phyloP scores from a whole-genome alignment of 2,888 invertebrate genomes.

The Polyploca ridens region DNA sequence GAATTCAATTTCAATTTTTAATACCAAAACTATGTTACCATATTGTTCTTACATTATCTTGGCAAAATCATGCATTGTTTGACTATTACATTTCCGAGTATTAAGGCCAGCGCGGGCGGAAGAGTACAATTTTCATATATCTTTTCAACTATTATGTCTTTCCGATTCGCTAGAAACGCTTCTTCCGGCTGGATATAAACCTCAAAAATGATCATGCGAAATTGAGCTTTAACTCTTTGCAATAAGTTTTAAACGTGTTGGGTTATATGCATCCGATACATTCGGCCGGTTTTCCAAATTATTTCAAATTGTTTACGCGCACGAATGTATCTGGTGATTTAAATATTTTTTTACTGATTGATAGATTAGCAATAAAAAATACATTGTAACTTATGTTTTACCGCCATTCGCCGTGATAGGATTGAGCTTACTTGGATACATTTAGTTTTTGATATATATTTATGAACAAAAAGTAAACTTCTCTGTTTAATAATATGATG shows the following conservation, averaged over 20 bases:
- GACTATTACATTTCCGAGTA: conserved; percentile 57
- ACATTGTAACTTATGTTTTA: no score
- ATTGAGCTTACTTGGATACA: no score
- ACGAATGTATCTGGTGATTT: conserved; percentile 18
- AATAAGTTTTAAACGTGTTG: background rate
- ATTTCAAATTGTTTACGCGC: conserved; percentile 42
- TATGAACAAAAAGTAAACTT: no score
- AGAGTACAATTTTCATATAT: conserved; percentile 70
- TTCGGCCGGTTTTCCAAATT: conserved; percentile 57
- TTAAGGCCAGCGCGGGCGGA: conserved; percentile 69
- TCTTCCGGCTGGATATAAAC: conserved; percentile 58
- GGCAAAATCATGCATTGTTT: conserved; percentile 42
- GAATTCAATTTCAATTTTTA: background rate
- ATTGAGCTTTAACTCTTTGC: background rate
- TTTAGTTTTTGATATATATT: no score
- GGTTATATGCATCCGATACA: conserved; percentile 47
- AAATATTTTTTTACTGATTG: background rate
- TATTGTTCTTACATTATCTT: background rate
- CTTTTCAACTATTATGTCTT: conserved; percentile 74
- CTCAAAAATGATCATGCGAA: conserved; percentile 14
- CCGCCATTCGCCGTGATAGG: no score
- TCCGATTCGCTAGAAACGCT: conserved; percentile 75
- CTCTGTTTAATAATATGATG: background rate
- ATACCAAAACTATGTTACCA: background rate
- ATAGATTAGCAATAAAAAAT: background rate